Percentiles rank a stretch among this genome's conserved stretches.
These are phyloP conservation scores for Ametastegia equiseti DNA, from an alignment of 2,888 invertebrate species.

Conservation along the genomic window DNA sequence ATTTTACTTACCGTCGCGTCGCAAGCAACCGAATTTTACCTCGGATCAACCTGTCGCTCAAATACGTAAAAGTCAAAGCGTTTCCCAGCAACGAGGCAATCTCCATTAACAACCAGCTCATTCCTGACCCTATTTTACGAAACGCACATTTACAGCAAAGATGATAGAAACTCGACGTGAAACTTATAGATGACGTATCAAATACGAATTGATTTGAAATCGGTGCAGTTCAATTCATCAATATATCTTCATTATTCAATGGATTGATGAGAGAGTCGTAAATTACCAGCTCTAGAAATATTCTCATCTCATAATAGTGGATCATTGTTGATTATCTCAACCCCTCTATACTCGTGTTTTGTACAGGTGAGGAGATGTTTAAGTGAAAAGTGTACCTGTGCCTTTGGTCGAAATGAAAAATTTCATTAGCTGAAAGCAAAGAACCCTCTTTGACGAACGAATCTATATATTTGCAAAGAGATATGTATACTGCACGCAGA, in stretches of 20 bases:
- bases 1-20: neutral
- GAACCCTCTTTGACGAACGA: neutral
- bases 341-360: neutral
- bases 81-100: neutral
- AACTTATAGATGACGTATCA: neutral
- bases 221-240: neutral
- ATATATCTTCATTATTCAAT: too few relatives aligned
- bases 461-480: neutral
- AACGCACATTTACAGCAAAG: neutral
- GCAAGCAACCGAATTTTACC: neutral
- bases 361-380: too few relatives aligned
- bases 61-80: conserved; percentile 4
- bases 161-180: neutral
- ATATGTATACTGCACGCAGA: neutral
- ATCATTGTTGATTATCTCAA: neutral
- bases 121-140: neutral
- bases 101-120: neutral
- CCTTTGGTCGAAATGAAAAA: neutral
- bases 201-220: neutral
- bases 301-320: too few relatives aligned
- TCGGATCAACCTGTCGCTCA: conserved; percentile 5
- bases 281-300: too few relatives aligned
- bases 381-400: too few relatives aligned
- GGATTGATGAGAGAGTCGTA: too few relatives aligned
- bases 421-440: neutral